Evolutionary conservation across 1,140 invertebrate genomes (phyloP).

Genomic region (Lasioglossum albipes): DNA sequence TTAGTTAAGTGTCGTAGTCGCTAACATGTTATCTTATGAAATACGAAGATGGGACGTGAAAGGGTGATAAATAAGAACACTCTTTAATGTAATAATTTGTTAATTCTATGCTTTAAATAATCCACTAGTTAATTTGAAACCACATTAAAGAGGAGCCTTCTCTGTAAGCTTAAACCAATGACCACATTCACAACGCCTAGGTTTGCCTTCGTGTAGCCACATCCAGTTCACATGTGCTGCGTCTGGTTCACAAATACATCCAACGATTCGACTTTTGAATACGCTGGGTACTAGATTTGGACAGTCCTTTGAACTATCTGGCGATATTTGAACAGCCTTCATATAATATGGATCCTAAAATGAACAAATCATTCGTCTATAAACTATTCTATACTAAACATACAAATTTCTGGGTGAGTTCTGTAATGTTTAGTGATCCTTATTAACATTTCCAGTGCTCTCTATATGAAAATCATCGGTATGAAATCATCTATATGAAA

Average conservation of each 20-base stretch:
- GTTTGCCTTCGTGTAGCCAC: constrained; percentile 93
- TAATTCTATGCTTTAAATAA: constrained; percentile 73
- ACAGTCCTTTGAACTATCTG: constrained; percentile 89
- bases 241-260: constrained; percentile 98
- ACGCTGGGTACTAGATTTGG: constrained; percentile 95
- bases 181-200: constrained; percentile 96
- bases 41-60: background rate
- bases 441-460: no score
- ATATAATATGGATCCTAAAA: constrained; percentile 92
- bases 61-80: constrained; percentile 59
- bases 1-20: background rate
- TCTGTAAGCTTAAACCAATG: constrained; percentile 97
- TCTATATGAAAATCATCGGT: no score
- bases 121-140: constrained; percentile 67
- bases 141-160: constrained; percentile 83
- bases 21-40: constrained; percentile 37
- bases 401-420: background rate
- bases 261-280: constrained; percentile 93
- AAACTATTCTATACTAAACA: background rate
- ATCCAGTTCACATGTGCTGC: constrained; percentile 93
- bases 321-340: constrained; percentile 88
- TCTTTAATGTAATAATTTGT: constrained; percentile 64
- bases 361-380: background rate
- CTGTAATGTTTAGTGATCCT: no score
- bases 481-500: no score